phyloP scores from a whole-genome alignment of 1,140 invertebrate genomes.

The Colletes gigas region DNA sequence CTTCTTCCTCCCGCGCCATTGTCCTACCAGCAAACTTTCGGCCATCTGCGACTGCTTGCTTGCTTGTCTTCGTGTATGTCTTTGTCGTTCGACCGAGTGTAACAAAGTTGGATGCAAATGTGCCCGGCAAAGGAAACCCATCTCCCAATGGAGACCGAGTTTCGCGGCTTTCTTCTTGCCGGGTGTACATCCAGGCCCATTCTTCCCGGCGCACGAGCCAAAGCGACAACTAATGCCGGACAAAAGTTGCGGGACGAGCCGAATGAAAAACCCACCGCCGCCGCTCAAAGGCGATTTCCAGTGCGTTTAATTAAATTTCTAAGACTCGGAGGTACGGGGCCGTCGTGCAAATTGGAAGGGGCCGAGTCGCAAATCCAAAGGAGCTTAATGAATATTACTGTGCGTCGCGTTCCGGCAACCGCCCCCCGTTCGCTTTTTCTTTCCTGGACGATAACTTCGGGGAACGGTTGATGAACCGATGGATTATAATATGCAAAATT shows the following conservation, averaged over 20 bases:
- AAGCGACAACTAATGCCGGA: slow-evolving; percentile 32
- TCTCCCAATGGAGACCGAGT: not conserved
- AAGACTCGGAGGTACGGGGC: not conserved
- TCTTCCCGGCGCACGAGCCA: slow-evolving; percentile 31
- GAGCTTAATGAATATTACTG: slow-evolving; percentile 22
- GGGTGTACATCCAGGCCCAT: not conserved
- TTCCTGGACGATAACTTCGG: too few relatives aligned
- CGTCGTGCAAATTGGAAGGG: slow-evolving; percentile 1
- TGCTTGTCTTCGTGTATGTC: slow-evolving; percentile 40
- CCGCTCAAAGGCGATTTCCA: not conserved
- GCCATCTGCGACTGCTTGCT: slow-evolving; percentile 36
- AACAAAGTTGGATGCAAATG: slow-evolving; percentile 56
- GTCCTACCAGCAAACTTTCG: slow-evolving; percentile 44
- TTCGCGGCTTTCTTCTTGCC: slow-evolving; percentile 34
- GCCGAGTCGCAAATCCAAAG: not conserved
- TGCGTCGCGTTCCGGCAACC: too few relatives aligned
- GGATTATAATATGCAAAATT: too few relatives aligned
- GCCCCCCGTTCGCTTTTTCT: too few relatives aligned
- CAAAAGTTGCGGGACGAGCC: not conserved
- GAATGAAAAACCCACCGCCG: slow-evolving; percentile 10
- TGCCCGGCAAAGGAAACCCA: slow-evolving; percentile 30
- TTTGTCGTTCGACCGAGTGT: slow-evolving; percentile 42
- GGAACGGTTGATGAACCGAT: too few relatives aligned
- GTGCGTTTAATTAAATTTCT: slow-evolving; percentile 40
- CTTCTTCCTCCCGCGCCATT: slow-evolving; percentile 23